phyloP scores from a whole-genome alignment of 2,888 invertebrate genomes.

The Drosophila prostipennis region DNA sequence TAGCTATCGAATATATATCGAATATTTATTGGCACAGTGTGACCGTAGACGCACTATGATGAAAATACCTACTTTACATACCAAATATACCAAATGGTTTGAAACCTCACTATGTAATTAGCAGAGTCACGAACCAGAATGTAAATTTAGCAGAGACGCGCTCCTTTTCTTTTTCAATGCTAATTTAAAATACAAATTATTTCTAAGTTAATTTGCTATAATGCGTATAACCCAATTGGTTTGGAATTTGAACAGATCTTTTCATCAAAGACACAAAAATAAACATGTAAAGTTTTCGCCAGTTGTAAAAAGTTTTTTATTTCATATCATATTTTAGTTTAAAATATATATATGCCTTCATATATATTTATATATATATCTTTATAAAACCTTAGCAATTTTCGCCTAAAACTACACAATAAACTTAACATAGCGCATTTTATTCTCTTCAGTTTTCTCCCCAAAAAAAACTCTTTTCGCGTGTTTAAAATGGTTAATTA shows the following conservation, averaged over 20 bases:
- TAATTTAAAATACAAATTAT: too few relatives aligned
- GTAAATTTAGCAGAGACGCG: too few relatives aligned
- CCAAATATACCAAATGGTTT: not conserved
- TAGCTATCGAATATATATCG: too few relatives aligned
- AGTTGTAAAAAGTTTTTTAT: constrained; percentile 66
- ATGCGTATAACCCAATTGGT: too few relatives aligned
- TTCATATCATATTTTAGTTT: constrained; percentile 49
- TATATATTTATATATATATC: constrained; percentile 13
- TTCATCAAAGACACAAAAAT: too few relatives aligned
- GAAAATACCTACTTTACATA: too few relatives aligned
- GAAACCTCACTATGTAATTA: not conserved
- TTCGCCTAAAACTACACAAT: constrained; percentile 73
- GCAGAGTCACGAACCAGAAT: not conserved
- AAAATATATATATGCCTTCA: constrained; percentile 31
- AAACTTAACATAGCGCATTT: constrained; percentile 70
- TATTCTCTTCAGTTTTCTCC: constrained; percentile 41
- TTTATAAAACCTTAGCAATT: constrained; percentile 59
- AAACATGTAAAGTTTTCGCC: constrained; percentile 47
- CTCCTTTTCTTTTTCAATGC: too few relatives aligned
- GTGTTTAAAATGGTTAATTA: constrained; percentile 35
- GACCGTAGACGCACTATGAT: too few relatives aligned
- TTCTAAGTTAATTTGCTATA: too few relatives aligned
- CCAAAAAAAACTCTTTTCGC: constrained; percentile 10
- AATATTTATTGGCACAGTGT: too few relatives aligned
- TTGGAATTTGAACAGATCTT: too few relatives aligned